Evolutionary conservation across 2,888 invertebrate genomes (phyloP), one percentile per base, ranked within the genome.

Genomic region (Dolichopus griseipennis): DNA sequence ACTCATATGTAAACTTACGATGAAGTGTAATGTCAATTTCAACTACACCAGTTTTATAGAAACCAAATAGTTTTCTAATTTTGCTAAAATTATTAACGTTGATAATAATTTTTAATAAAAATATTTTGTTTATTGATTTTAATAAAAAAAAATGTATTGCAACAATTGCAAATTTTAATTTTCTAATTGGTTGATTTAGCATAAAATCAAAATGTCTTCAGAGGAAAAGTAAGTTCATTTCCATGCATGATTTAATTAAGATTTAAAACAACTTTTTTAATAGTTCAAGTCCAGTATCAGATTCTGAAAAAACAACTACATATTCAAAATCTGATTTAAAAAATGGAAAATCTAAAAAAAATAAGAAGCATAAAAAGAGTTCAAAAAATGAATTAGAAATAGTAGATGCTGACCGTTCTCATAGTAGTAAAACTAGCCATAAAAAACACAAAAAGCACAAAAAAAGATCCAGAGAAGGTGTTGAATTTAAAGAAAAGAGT

Each of bases 341-440:
- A n/a, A 83, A 79, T 72, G 86, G 83, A 72, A 84, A 81, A 72
- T 77, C 76, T 65, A 86, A 85, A 74, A 86, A 85, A 71, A 78
- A 76, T 61, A 86, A 85, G 73, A 86, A 86, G 72, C 84, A 88
- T 74, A 89, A 89, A 77, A 91, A 91, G 79, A n/a, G 52, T 18
- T 52, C 52, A 15, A 52, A n/a, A 52, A 18, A 12, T 9, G 52
- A 52, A 4, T 18, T 6, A 6, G 18, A 18, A 4, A 3, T 52
- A 18, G 2, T 18, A 6, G 52, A 52, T 52, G 5, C 27, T 5
- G 18, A 52, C 18, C 52, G n/a, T 18, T 18, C 52, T 18, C 18
- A 52, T 18, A 18, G n/a, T 18, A 52, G n/a, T 18, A 52, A n/a
- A 52, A 6, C 52, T 52, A n/a, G 52, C n/a, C 84, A 84, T 43